phyloP scores from a whole-genome alignment of 2,797 vertebrate species.

The Leptodactylus fallax region DNA sequence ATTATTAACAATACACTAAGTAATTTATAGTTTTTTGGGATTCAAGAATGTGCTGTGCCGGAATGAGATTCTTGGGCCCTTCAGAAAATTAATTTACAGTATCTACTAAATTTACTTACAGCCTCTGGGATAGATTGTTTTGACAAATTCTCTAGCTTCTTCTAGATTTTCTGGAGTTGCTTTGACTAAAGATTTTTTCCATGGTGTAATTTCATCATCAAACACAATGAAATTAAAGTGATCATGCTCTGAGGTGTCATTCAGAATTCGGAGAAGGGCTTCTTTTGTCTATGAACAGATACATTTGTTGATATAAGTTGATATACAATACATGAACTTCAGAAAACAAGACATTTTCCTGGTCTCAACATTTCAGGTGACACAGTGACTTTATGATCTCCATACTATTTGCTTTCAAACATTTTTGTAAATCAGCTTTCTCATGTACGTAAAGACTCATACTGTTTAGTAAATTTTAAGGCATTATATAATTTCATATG shows the following conservation, averaged over 20 bases:
- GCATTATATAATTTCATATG: too few relatives aligned
- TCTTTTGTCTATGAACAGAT: slow-evolving; percentile 78
- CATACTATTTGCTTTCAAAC: neutral
- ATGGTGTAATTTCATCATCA: slow-evolving; percentile 65
- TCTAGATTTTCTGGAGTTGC: slow-evolving; percentile 81
- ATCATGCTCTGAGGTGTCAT: slow-evolving; percentile 80
- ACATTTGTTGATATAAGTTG: neutral
- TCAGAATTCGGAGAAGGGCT: slow-evolving; percentile 83
- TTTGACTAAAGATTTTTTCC: slow-evolving; percentile 80
- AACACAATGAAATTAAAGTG: slow-evolving; percentile 85
- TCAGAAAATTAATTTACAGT: too few relatives aligned
- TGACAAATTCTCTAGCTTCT: slow-evolving; percentile 79
- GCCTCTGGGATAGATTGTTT: neutral
- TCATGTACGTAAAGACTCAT: neutral
- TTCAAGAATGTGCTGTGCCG: too few relatives aligned
- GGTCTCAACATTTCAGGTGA: neutral
- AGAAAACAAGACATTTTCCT: neutral
- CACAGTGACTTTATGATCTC: neutral
- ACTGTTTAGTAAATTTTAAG: too few relatives aligned
- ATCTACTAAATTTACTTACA: slow-evolving; percentile 70
- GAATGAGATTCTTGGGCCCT: too few relatives aligned
- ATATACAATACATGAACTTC: neutral
- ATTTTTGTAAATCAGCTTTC: neutral
- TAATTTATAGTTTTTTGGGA: too few relatives aligned
- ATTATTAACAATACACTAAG: too few relatives aligned